Evolutionary conservation across 2,888 invertebrate genomes (phyloP).

Genomic region (Pantelozetes paolii): DNA sequence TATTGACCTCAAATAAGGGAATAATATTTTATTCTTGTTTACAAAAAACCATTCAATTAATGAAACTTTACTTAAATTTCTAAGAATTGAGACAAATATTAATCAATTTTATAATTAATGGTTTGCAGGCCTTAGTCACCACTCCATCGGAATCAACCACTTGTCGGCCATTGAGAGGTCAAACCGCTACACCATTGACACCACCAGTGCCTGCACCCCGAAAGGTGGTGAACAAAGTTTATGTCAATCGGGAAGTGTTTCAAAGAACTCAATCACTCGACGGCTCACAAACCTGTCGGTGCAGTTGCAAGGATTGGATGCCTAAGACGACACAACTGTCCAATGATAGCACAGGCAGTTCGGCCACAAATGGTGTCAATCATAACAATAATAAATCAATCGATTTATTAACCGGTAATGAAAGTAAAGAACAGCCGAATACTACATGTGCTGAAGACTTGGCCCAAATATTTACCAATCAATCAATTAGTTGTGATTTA

Average conservation of each 20-base stretch:
- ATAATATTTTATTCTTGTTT: no score
- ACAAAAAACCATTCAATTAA: no score
- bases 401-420: constrained; percentile 38
- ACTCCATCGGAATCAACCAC: constrained; percentile 36
- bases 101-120: background rate
- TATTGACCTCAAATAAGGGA: no score
- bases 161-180: no score
- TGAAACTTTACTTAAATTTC: background rate
- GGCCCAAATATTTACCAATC: constrained; percentile 20
- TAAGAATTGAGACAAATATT: no score
- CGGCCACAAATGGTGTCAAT: background rate
- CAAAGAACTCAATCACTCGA: constrained; percentile 40
- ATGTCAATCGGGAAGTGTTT: constrained; percentile 23
- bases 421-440: background rate
- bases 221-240: background rate
- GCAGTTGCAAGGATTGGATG: constrained; percentile 36
- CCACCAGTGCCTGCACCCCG: constrained; percentile 28
- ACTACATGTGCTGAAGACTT: constrained; percentile 19
- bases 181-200: constrained; percentile 17
- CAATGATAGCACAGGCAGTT: background rate
- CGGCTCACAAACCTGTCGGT: constrained; percentile 22
- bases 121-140: constrained; percentile 34
- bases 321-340: background rate
- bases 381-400: constrained; percentile 2
- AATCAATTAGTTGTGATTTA: constrained; percentile 30